Base-by-base conservation (phyloP, 2,113 vertebrate species). In the Cinclus cinclus region DNA sequence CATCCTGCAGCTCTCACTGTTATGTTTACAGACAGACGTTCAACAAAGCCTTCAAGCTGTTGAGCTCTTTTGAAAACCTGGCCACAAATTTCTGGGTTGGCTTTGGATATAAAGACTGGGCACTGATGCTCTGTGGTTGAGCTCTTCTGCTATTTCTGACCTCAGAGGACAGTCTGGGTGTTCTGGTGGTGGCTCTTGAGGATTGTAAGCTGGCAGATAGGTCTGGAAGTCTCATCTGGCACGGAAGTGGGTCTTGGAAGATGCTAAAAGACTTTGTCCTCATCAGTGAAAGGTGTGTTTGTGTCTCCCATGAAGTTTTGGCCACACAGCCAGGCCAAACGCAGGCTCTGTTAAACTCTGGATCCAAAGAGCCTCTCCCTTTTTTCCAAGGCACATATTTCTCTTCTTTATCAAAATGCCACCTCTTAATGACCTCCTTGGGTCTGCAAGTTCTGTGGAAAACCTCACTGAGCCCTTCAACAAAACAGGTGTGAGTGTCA, bases 1-100 rank as follows among this genome's bases (percentile, higher is more conserved):
- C 62, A 35, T 52, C 80, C 56, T 60, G 50, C 42, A 28, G 17
- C 21, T 90, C 71, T 31, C 35, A 5, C 55, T 86, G 24, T 9
- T 55, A 49, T 42, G 21, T 69, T 92, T 88, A 42, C 33, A 83
- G 70, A 70, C 90, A 95, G 81, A 85, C 2, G 0, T 79, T 89
- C 81, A 82, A 59, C 67, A 91, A 85, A 94, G 85, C 82, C 71
- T 67, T 90, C 79, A 70, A 79, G 70, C 90, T 91, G 84, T 42
- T 77, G 90, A 80, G 70, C 5, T 89, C 31, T 77, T 73, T 52
- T 50, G 55, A 70, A 86, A 92, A 86, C 42, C 68, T 70, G 75
- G 71, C 47, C 50, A 41, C 21, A 4, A 31, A 35, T 91, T 88
- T 94, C 76, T 89, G 53, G 69, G 41, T 50, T 4, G 2, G 46